Evolutionary conservation across 2,113 vertebrate genomes (phyloP), one percentile per base, ranked within the genome.

Genomic region (Pteruthius melanotis): DNA sequence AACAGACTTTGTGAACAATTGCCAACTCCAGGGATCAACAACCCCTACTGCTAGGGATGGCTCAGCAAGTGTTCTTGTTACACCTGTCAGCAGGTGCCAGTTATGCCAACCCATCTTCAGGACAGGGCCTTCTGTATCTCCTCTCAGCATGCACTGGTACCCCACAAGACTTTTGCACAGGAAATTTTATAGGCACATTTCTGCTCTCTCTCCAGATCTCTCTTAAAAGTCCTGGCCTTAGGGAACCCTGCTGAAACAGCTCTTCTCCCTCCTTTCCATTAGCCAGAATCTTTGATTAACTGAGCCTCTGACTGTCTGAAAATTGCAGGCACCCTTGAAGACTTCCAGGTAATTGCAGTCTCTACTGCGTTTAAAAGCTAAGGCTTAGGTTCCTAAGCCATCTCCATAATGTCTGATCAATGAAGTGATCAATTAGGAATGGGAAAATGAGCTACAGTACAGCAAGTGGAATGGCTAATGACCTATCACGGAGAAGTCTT

Each of bases 371-470:
- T 96, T 95, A 88, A 96, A 95, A 96, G 92, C 86, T 50, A 71
- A 86, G 80, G 54, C 88, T 93, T 78, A 35, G 83, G 68, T 91
- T 95, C 39, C 84, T 93, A 59, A 95, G 78, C 84, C 65, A n/a
- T 87, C 78, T 87, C 84, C 22, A 14, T 94, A 90, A 95, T 77
- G 85, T 95, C 92, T 92, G 90, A 97, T 96, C 95, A 94, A 94
- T 96, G 93, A 86, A 81, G 40, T 87, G 90, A 95, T 96, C 96
- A 92, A 96, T 96, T 94, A 90, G 90, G 83, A 92, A 95, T 68
- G 86, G 86, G 92, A 94, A 92, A 95, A 96, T 57, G 93, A 96
- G 93, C 88, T 93, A 33, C 0, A 1, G 42, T 90, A 50, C 68
- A 71, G 86, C 83, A 83, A 90, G 76, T 60, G 74, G 90, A 93